Percentiles rank a stretch among this genome's conserved stretches.
Evolutionary conservation across 2,888 invertebrate genomes (phyloP).

Genomic region (Morinoia aosen): DNA sequence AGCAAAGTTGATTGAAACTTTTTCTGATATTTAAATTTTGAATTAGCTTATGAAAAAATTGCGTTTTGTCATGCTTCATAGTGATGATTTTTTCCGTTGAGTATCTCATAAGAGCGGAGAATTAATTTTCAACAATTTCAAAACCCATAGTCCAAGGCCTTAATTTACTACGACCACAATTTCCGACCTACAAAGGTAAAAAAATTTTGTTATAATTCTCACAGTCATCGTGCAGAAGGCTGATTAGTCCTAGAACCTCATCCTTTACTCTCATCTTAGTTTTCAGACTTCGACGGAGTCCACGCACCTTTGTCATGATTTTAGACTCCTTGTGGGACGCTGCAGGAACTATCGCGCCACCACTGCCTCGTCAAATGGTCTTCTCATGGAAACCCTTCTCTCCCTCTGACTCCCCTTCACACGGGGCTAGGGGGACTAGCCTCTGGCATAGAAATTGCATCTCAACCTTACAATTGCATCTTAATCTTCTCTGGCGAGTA

Average conservation of each 20-base stretch:
- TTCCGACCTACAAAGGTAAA: too few species aligned
- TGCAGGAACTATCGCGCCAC: neutral
- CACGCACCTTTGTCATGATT: neutral
- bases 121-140: too few species aligned
- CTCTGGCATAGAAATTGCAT: neutral
- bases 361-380: neutral
- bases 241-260: neutral
- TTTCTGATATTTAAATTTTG: too few species aligned
- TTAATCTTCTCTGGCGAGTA: neutral
- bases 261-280: neutral
- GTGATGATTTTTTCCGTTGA: too few species aligned
- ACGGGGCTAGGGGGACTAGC: neutral
- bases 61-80: too few species aligned
- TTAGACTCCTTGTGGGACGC: neutral
- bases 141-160: too few species aligned
- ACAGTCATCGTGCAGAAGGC: too few species aligned
- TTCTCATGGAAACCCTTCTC: neutral
- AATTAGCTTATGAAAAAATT: too few species aligned
- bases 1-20: too few species aligned
- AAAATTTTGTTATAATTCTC: too few species aligned
- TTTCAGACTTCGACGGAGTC: neutral
- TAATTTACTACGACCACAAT: too few species aligned
- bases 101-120: too few species aligned
- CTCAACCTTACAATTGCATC: neutral
- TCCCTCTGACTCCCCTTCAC: neutral